Conservation (phyloP, 1,140 invertebrate genomes). For the Helicoverpa zea region DNA sequence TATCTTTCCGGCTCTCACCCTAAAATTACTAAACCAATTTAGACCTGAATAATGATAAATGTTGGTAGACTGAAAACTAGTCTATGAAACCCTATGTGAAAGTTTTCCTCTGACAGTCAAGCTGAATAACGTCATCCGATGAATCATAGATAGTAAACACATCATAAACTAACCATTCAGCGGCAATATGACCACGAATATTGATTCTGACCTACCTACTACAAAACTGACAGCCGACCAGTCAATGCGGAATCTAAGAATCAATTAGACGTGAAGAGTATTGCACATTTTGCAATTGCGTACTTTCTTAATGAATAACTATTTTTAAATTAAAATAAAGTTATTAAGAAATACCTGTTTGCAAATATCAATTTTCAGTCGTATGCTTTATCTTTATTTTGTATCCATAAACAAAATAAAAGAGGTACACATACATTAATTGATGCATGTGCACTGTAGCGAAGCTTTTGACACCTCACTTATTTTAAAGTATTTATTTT, state of each 20-base stretch:
- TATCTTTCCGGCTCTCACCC: no score
- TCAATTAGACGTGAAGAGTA: not conserved
- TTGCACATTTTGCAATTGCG: not conserved
- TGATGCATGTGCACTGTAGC: no score
- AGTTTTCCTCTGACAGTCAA: not conserved
- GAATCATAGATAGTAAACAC: conserved; percentile 32
- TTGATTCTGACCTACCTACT: conserved; percentile 1
- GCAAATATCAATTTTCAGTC: no score
- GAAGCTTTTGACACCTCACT: not conserved
- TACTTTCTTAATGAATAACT: no score
- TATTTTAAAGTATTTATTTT: no score
- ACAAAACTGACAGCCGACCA: not conserved
- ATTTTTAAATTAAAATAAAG: no score
- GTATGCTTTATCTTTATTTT: no score
- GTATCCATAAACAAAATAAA: no score
- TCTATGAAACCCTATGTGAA: not conserved
- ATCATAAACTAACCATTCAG: conserved; percentile 10
- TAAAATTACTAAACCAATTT: no score
- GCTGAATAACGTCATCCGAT: conserved; percentile 1
- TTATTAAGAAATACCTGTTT: no score
- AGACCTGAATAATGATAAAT: no score
- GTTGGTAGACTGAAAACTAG: not conserved
- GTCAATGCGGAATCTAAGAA: not conserved
- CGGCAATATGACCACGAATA: conserved; percentile 8
- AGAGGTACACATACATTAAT: not conserved